Evolutionary conservation across 2,888 invertebrate genomes (phyloP).

Genomic region (Panzeria rudis): DNA sequence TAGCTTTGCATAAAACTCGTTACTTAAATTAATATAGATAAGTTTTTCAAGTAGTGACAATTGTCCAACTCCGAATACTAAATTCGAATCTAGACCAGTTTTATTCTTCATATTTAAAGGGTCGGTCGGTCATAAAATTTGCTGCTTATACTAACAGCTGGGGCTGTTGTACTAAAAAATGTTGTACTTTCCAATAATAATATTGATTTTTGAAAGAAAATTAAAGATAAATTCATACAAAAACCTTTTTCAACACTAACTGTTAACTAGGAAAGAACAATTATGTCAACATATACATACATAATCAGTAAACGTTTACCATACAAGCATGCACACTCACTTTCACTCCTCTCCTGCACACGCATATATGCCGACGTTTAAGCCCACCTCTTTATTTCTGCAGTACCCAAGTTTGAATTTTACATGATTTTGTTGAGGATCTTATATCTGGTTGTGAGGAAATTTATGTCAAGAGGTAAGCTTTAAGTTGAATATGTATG

Average conservation of each 20-base stretch:
- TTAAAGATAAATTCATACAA: not conserved
- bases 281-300: slow-evolving; percentile 10
- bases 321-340: not conserved
- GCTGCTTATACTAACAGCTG: no score
- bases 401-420: slow-evolving; percentile 20
- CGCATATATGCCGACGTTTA: not conserved
- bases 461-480: slow-evolving; percentile 43
- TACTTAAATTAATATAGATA: no score
- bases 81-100: no score
- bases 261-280: not conserved
- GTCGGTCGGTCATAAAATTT: no score
- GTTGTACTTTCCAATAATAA: no score
- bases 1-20: no score
- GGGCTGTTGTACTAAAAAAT: no score
- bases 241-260: not conserved
- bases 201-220: not conserved
- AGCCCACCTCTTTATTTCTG: not conserved
- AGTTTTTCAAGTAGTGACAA: no score
- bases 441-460: slow-evolving; percentile 9
- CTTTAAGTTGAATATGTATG: slow-evolving; percentile 4
- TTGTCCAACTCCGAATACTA: no score
- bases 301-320: slow-evolving; percentile 11
- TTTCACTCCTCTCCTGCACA: not conserved
- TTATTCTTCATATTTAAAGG: no score
- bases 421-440: slow-evolving; percentile 30